Evolutionary conservation across 2,888 invertebrate genomes (phyloP).

Genomic region (Cheilosia grossa): DNA sequence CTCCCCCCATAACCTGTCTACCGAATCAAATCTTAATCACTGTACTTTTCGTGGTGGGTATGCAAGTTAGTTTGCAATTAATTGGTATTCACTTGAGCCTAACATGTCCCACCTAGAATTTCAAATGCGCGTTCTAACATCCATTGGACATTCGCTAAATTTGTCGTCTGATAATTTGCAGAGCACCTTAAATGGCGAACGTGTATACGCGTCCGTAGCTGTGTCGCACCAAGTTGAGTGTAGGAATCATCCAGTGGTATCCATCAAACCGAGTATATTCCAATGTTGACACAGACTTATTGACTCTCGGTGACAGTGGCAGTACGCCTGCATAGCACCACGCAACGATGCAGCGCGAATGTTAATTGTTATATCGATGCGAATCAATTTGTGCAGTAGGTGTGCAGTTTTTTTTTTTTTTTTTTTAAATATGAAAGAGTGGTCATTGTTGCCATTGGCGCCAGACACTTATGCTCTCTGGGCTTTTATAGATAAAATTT

Average conservation of each 20-base stretch:
- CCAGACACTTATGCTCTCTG: slow-evolving; percentile 43
- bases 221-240: slow-evolving; percentile 1
- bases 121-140: slow-evolving; percentile 49
- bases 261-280: slow-evolving; percentile 6
- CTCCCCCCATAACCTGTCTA: background rate
- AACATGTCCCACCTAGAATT: slow-evolving; percentile 37
- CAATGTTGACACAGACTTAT: slow-evolving; percentile 58
- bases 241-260: slow-evolving; percentile 17
- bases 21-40: slow-evolving; percentile 2
- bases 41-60: background rate
- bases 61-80: slow-evolving; percentile 6
- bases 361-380: slow-evolving; percentile 52
- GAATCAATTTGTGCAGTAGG: slow-evolving; percentile 32
- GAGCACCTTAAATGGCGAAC: slow-evolving; percentile 44
- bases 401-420: slow-evolving; percentile 4
- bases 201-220: slow-evolving; percentile 14
- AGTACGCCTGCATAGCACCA: slow-evolving; percentile 35
- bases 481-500: slow-evolving; percentile 33
- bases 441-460: slow-evolving; percentile 47
- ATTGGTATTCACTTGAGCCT: slow-evolving; percentile 55
- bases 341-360: slow-evolving; percentile 60
- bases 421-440: slow-evolving; percentile 21
- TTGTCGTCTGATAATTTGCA: slow-evolving; percentile 51
- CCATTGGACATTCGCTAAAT: slow-evolving; percentile 56
- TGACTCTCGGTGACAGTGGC: slow-evolving; percentile 40